Evolutionary conservation across 2,797 vertebrate genomes (phyloP), one percentile per base, ranked within the genome.

Genomic region (Hippocampus kuda): DNA sequence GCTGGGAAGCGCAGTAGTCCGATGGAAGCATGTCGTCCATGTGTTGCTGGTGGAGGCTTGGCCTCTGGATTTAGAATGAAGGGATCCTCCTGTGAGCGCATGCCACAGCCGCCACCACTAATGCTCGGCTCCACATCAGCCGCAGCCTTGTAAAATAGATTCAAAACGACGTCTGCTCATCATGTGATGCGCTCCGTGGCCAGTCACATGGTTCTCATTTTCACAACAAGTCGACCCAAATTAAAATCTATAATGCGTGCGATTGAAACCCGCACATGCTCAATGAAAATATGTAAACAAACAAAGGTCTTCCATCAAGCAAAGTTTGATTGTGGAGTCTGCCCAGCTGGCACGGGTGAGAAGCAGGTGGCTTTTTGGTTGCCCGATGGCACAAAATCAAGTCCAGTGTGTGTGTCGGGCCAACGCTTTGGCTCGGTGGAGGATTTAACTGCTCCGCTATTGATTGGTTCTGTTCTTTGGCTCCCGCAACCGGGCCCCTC

Each of bases 401-500:
- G 80, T 74, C 70, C 69, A 1, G 74, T 76, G 71, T 81, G 71
- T 81, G 49, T 83, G 79, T 75, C 77, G 80, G 75, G 82, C 81
- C 72, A 79, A 77, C 73, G 69, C 71, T 71, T 69, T 74, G 79
- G 72, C 56, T 59, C 10, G 48, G 75, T 5, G 34, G 75, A 44
- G 76, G 71, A 83, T 80, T 78, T 34, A 49, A 84, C 77, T 77
- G 76, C 81, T 26, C 68, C 27, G 61, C 79, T 69, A 79, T 79
- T 87, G 82, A 85, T 83, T 83, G 80, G 79, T 71, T 9, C 67
- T 76, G 82, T 54, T 49, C 65, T 41, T 80, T 81, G 69, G 82
- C 79, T 83, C 63, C 75, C 70, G 91, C 88, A 85, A 87, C 67
- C 69, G 26, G 26, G 90, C 88, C 89, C 88, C 89, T 91, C 85